Evolutionary conservation across 2,113 vertebrate species (phyloP).

Genomic region (Gila orcuttii): DNA sequence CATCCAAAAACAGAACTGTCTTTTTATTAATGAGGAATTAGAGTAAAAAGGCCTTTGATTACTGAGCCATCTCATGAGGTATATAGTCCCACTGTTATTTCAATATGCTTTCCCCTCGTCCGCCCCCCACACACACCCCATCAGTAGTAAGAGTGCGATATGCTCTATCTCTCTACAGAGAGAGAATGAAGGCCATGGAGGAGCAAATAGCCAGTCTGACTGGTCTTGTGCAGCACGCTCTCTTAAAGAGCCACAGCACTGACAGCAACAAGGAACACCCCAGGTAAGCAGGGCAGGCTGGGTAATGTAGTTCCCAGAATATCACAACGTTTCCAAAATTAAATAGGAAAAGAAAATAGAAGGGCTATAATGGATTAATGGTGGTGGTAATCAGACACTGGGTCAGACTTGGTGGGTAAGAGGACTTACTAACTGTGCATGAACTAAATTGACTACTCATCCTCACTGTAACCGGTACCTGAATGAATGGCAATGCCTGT

Average conservation of each 20-base stretch:
- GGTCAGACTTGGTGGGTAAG: neutral
- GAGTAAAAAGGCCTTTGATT: neutral
- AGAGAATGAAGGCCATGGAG: slow-evolving; percentile 99
- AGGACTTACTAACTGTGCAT: slow-evolving; percentile 47
- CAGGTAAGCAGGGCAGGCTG: slow-evolving; percentile 84
- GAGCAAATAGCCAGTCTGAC: slow-evolving; percentile 99
- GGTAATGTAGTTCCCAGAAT: slow-evolving; percentile 56
- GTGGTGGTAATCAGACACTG: slow-evolving; percentile 19
- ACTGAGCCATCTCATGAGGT: neutral
- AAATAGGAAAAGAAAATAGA: neutral
- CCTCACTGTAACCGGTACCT: neutral
- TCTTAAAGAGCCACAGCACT: slow-evolving; percentile 95
- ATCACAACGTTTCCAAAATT: slow-evolving; percentile 15
- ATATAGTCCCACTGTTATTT: slow-evolving; percentile 31
- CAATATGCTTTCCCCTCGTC: slow-evolving; percentile 1
- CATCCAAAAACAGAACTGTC: neutral
- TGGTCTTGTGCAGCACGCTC: slow-evolving; percentile 97
- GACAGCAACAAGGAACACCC: slow-evolving; percentile 89
- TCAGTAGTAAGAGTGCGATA: slow-evolving; percentile 68
- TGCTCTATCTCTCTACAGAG: slow-evolving; percentile 90
- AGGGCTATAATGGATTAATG: slow-evolving; percentile 2
- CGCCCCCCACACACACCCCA: slow-evolving; percentile 25
- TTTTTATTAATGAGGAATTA: neutral
- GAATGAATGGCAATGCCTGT: neutral
- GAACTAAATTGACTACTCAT: slow-evolving; percentile 41